These are phyloP conservation scores for Pempheris klunzingeri DNA, from an alignment of 2,797 vertebrate genomes.

Conservation along the genomic window DNA sequence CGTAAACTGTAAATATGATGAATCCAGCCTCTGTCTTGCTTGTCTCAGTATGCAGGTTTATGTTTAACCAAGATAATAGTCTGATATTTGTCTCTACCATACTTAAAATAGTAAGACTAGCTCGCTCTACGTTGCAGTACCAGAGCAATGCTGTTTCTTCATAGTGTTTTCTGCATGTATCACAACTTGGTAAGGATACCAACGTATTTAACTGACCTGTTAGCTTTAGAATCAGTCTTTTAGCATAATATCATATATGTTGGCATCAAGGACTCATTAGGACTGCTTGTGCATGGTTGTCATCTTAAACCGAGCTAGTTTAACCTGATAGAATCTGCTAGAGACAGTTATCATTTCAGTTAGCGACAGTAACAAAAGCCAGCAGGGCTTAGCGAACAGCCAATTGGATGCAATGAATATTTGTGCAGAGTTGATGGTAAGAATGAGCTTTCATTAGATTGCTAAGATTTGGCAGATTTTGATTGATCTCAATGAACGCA, in stretches of 20 bases:
- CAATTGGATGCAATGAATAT: background rate
- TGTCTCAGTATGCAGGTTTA: background rate
- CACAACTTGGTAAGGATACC: background rate
- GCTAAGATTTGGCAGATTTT: background rate
- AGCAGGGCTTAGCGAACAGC: background rate
- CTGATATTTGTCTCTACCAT: background rate
- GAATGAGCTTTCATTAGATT: background rate
- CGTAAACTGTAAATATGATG: background rate
- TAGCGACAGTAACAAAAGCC: background rate
- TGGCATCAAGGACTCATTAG: too few relatives aligned
- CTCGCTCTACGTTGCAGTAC: background rate
- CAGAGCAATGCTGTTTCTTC: background rate
- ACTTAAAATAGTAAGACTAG: background rate
- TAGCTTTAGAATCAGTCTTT: background rate
- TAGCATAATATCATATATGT: background rate
- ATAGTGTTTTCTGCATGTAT: background rate
- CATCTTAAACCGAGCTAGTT: background rate
- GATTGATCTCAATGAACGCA: background rate
- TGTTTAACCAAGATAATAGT: background rate
- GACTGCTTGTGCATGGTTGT: background rate
- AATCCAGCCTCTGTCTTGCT: background rate
- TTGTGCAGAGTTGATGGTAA: background rate
- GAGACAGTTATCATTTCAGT: background rate
- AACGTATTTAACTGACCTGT: background rate
- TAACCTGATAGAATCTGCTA: background rate